These are phyloP conservation scores for Brotula barbata DNA, from an alignment of 2,797 vertebrate genomes.

Conservation along the genomic window DNA sequence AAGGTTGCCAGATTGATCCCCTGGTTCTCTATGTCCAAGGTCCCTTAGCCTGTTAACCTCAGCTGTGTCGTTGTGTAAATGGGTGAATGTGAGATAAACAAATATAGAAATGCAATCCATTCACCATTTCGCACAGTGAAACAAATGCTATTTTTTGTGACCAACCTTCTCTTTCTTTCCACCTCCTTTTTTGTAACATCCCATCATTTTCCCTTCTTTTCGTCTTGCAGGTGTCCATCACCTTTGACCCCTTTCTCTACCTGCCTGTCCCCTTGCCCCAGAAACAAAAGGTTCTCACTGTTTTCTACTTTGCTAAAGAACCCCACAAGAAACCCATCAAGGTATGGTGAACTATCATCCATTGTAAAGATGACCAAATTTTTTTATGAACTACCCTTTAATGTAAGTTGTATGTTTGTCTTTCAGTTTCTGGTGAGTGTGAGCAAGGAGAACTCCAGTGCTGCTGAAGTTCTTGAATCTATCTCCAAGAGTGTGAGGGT, in stretches of 20 bases:
- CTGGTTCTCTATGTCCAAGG: too few relatives aligned
- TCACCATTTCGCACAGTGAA: too few relatives aligned
- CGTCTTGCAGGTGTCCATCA: constrained; percentile 90
- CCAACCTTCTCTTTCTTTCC: background rate
- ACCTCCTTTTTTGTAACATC: background rate
- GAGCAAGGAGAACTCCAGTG: constrained; percentile 95
- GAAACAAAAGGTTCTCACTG: constrained; percentile 96
- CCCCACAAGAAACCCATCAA: constrained; percentile 97
- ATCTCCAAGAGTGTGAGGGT: constrained; percentile 88
- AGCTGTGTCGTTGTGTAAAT: too few relatives aligned
- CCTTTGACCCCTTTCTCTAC: constrained; percentile 98
- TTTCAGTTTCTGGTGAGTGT: constrained; percentile 93
- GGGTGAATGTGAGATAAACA: too few relatives aligned
- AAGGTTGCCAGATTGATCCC: too few relatives aligned
- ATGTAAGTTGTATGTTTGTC: constrained; percentile 15
- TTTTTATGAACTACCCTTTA: background rate
- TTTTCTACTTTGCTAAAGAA: constrained; percentile 95
- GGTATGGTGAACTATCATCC: constrained; percentile 73
- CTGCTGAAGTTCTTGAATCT: constrained; percentile 91
- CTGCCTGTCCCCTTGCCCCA: constrained; percentile 95
- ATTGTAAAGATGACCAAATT: too few relatives aligned
- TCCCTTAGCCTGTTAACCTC: too few relatives aligned
- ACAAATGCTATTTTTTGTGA: background rate
- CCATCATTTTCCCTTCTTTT: background rate
- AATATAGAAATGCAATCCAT: too few relatives aligned